Evolutionary conservation across 2,888 invertebrate species (phyloP).

Genomic region (Ferdinandea cuprea): DNA sequence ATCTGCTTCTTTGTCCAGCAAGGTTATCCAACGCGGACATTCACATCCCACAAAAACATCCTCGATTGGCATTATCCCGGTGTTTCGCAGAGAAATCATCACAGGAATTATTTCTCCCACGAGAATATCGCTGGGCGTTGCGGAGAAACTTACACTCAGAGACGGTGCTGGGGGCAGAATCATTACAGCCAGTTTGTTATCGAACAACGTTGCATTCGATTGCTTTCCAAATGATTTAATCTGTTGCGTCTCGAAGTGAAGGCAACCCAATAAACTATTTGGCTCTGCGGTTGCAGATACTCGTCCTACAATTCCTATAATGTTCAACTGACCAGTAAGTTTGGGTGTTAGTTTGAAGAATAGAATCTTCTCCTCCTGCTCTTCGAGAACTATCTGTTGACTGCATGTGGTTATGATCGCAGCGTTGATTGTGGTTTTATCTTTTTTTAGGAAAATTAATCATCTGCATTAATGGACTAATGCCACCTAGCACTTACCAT

Average conservation of each 20-base stretch:
- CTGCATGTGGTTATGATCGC: conserved; percentile 80
- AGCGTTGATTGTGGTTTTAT: conserved; percentile 78
- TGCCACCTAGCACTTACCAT: conserved; percentile 16
- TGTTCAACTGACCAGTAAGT: conserved; percentile 88
- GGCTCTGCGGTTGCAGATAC: conserved; percentile 81
- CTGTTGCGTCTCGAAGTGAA: conserved; percentile 81
- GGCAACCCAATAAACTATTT: conserved; percentile 79
- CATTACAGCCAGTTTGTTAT: conserved; percentile 89
- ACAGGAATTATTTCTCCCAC: conserved; percentile 89
- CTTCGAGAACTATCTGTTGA: conserved; percentile 79
- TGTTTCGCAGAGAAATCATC: conserved; percentile 86
- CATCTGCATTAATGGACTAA: background rate
- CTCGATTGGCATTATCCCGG: conserved; percentile 86
- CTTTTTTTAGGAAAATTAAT: conserved; percentile 75
- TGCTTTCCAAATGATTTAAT: conserved; percentile 78
- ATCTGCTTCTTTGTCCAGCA: conserved; percentile 79
- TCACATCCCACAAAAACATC: conserved; percentile 85
- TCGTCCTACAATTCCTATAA: conserved; percentile 87
- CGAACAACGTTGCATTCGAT: conserved; percentile 79
- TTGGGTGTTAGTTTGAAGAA: conserved; percentile 89
- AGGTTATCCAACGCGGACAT: conserved; percentile 81
- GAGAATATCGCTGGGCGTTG: conserved; percentile 87
- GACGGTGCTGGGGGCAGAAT: conserved; percentile 92
- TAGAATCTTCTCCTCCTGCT: conserved; percentile 85
- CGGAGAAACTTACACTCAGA: conserved; percentile 88